phyloP scores from a whole-genome alignment of 2,888 invertebrate genomes.

The Zelleria hepariella region DNA sequence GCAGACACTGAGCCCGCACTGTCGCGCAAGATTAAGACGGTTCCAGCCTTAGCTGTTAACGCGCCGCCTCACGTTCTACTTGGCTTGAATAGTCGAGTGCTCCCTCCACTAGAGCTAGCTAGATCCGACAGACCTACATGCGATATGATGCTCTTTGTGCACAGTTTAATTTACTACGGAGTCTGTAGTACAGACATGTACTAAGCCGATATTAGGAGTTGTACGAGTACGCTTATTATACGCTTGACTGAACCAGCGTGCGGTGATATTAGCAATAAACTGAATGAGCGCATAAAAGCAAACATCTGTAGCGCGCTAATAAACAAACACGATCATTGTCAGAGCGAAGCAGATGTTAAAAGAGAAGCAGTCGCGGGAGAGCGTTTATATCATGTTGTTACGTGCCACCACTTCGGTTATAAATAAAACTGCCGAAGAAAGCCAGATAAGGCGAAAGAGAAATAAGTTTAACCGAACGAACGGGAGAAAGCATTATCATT shows the following conservation, averaged over 20 bases:
- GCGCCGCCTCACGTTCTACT: slow-evolving; percentile 45
- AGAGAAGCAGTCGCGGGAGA: slow-evolving; percentile 42
- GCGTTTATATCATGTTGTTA: slow-evolving; percentile 53
- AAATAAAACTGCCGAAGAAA: slow-evolving; percentile 66
- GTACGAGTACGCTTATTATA: neutral
- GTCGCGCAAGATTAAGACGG: slow-evolving; percentile 64
- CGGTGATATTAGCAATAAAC: neutral
- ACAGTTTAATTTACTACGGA: slow-evolving; percentile 9
- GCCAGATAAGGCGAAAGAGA: slow-evolving; percentile 65
- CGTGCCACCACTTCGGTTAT: slow-evolving; percentile 59
- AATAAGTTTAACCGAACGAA: slow-evolving; percentile 71
- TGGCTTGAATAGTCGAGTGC: slow-evolving; percentile 41
- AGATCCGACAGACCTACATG: slow-evolving; percentile 24
- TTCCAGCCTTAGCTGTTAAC: slow-evolving; percentile 56
- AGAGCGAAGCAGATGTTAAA: slow-evolving; percentile 30
- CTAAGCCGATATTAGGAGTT: neutral
- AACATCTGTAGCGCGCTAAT: slow-evolving; percentile 3
- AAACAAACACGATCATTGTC: slow-evolving; percentile 28
- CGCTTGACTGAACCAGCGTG: neutral
- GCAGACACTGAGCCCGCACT: slow-evolving; percentile 33
- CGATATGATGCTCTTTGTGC: slow-evolving; percentile 3
- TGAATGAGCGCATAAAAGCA: neutral
- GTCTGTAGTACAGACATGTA: neutral
- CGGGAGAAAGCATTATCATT: slow-evolving; percentile 70
- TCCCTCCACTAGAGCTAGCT: slow-evolving; percentile 27